These are phyloP conservation scores for Tipula helvola DNA, from an alignment of 2,888 invertebrate species.

Conservation along the genomic window DNA sequence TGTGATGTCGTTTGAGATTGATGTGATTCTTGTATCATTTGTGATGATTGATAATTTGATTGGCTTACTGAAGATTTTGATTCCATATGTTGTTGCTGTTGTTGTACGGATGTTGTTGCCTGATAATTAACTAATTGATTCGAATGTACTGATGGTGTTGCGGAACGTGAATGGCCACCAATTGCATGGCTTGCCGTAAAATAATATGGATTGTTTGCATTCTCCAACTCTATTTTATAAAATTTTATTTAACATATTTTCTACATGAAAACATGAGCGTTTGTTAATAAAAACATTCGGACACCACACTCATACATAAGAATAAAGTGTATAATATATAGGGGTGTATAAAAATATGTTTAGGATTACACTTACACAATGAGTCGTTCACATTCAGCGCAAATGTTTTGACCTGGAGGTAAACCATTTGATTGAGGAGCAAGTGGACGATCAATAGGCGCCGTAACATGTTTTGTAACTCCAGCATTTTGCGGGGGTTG, in stretches of 20 bases:
- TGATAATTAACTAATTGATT: not conserved
- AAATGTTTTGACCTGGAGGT: conserved; percentile 83
- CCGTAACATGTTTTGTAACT: conserved; percentile 51
- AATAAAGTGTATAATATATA: not conserved
- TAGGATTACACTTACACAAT: conserved; percentile 77
- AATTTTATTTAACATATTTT: not conserved
- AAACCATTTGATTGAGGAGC: conserved; percentile 54
- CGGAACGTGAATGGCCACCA: conserved; percentile 46
- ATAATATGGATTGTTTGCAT: conserved; percentile 39
- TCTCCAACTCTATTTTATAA: not conserved
- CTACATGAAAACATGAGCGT: not conserved
- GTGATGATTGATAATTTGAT: conserved; percentile 19
- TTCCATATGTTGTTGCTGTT: conserved; percentile 16
- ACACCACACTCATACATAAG: not conserved
- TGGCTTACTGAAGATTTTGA: not conserved
- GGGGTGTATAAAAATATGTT: not conserved
- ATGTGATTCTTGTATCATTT: conserved; percentile 30
- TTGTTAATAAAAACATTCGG: not conserved
- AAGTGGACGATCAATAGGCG: conserved; percentile 53
- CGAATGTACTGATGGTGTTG: conserved; percentile 32
- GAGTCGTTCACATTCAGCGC: conserved; percentile 92
- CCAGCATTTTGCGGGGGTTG: conserved; percentile 12
- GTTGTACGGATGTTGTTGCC: not conserved
- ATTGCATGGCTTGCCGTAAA: conserved; percentile 67
- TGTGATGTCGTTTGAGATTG: conserved; percentile 15